Evolutionary conservation across 1,140 invertebrate genomes (phyloP).

Genomic region (Danaus plexippus): DNA sequence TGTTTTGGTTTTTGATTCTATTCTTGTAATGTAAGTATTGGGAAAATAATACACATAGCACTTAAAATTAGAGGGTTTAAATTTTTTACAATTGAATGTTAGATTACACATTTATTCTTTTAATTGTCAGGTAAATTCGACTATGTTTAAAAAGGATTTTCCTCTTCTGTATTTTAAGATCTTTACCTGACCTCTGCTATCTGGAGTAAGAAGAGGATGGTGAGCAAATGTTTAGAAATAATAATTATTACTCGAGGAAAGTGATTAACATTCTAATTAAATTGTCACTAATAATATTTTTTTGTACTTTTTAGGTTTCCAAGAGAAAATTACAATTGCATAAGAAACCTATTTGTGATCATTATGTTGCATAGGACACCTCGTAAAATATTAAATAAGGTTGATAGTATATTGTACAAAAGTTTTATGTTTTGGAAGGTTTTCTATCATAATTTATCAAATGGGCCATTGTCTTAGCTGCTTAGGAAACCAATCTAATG

Average conservation of each 20-base stretch:
- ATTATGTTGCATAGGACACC: slow-evolving; percentile 63
- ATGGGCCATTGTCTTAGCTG: slow-evolving; percentile 86
- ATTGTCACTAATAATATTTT: slow-evolving; percentile 9
- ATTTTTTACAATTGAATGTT: background rate
- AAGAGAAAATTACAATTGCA: slow-evolving; percentile 28
- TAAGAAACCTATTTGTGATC: slow-evolving; percentile 34
- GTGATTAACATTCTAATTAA: slow-evolving; percentile 6
- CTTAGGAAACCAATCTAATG: slow-evolving; percentile 78
- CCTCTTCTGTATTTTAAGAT: slow-evolving; percentile 6
- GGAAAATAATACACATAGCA: slow-evolving; percentile 1
- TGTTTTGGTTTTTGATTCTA: slow-evolving; percentile 16
- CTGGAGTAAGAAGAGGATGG: slow-evolving; percentile 27
- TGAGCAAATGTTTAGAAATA: slow-evolving; percentile 21
- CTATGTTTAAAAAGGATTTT: slow-evolving; percentile 15
- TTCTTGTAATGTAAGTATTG: slow-evolving; percentile 8
- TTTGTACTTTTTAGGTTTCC: slow-evolving; percentile 30
- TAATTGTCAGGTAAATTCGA: slow-evolving; percentile 4
- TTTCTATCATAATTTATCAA: slow-evolving; percentile 69
- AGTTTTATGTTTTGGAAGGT: slow-evolving; percentile 46
- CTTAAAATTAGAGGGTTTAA: background rate
- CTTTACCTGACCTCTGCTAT: slow-evolving; percentile 26
- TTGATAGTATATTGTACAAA: slow-evolving; percentile 32
- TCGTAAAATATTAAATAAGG: slow-evolving; percentile 40
- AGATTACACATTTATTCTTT: background rate
- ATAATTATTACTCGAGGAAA: slow-evolving; percentile 6